These are phyloP conservation scores for Conger conger DNA, from an alignment of 2,113 vertebrate genomes.

Conservation along the genomic window DNA sequence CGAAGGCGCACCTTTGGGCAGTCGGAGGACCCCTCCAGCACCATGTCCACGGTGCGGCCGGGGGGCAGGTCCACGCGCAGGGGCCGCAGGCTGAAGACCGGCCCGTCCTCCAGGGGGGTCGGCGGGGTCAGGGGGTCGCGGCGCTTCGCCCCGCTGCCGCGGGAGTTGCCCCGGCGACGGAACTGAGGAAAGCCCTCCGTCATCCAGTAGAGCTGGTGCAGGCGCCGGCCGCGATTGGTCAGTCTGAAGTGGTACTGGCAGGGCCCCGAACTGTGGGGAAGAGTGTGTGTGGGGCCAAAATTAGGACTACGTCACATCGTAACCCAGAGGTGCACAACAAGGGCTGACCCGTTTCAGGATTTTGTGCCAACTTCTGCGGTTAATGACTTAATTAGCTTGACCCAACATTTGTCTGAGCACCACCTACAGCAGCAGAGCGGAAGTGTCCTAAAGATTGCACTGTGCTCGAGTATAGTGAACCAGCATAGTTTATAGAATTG, in stretches of 20 bases:
- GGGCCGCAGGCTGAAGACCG: conserved; percentile 72
- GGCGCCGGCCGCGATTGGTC: conserved; percentile 73
- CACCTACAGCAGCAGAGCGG: too few relatives aligned
- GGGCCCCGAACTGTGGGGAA: conserved; percentile 59
- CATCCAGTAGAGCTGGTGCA: conserved; percentile 77
- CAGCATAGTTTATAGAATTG: too few relatives aligned
- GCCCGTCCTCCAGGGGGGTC: background rate
- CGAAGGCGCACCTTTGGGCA: conserved; percentile 65
- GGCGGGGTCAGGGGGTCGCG: background rate
- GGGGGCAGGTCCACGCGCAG: conserved; percentile 69
- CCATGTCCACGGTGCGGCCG: conserved; percentile 67
- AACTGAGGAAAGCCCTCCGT: conserved; percentile 51
- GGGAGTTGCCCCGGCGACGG: conserved; percentile 19
- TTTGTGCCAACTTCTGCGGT: too few relatives aligned
- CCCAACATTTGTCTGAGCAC: too few relatives aligned
- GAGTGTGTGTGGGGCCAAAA: background rate
- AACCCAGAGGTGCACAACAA: too few relatives aligned
- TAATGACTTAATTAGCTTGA: too few relatives aligned
- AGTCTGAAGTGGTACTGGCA: conserved; percentile 74
- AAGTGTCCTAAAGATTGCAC: too few relatives aligned
- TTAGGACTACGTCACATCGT: too few relatives aligned
- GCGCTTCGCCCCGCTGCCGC: background rate
- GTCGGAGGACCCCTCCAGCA: conserved; percentile 70
- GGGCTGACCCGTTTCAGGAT: too few relatives aligned
- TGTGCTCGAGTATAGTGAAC: too few relatives aligned